Conservation (phyloP, 1,140 invertebrate genomes). For the Nylanderia fulva region DNA sequence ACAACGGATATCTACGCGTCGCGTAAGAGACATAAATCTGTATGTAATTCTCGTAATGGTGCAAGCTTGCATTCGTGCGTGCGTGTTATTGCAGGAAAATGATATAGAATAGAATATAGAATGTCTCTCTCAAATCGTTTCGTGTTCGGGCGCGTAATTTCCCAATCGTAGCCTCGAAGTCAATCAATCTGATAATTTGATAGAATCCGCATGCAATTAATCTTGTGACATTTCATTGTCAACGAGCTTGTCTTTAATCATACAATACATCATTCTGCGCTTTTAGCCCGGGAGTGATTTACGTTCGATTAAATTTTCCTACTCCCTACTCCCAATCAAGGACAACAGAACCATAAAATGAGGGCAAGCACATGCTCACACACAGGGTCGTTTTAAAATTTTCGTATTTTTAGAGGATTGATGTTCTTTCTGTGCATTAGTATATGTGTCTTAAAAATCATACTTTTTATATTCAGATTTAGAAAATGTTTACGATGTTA, state of each 20-base stretch:
- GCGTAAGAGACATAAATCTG: slow-evolving; percentile 28
- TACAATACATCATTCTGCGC: slow-evolving; percentile 7
- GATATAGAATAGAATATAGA: neutral
- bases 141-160: neutral
- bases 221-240: neutral
- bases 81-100: neutral
- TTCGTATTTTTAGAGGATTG: neutral
- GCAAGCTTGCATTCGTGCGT: neutral
- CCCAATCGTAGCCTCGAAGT: neutral
- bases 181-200: slow-evolving; percentile 31
- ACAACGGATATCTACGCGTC: neutral
- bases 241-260: neutral
- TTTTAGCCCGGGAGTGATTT: neutral
- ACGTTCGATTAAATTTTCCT: slow-evolving; percentile 21
- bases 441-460: no score
- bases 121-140: neutral
- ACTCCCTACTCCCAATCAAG: neutral
- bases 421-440: neutral
- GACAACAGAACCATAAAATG: neutral
- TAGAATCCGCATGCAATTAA: neutral
- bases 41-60: slow-evolving; percentile 25
- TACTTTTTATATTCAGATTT: neutral
- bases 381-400: neutral
- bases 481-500: neutral
- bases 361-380: neutral